A percentile compares a stretch with the other conserved stretches of the same genome.
phyloP scores from a whole-genome alignment of 2,113 vertebrate species.

The Grus americana region DNA sequence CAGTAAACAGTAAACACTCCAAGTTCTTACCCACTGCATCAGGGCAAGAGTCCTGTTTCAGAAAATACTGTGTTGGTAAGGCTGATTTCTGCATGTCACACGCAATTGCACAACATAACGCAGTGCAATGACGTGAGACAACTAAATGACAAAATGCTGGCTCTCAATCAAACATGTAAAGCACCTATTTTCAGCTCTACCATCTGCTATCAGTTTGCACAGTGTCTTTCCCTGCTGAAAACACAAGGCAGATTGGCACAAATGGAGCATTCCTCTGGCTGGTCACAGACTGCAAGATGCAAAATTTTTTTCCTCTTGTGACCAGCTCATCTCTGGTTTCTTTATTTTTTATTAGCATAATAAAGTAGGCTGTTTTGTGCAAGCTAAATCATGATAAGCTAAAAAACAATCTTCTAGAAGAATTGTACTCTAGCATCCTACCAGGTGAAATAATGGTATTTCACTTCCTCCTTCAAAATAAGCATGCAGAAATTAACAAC shows the following conservation, averaged over 20 bases:
- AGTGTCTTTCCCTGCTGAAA: slow-evolving; percentile 52
- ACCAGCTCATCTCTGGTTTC: neutral
- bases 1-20: neutral
- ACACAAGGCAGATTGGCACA: slow-evolving; percentile 35
- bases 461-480: neutral
- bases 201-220: slow-evolving; percentile 52
- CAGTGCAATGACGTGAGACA: slow-evolving; percentile 6
- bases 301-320: neutral
- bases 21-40: neutral
- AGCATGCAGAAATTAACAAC: neutral
- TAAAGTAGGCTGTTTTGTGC: neutral
- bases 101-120: neutral
- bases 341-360: neutral
- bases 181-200: slow-evolving; percentile 42
- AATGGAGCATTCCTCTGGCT: slow-evolving; percentile 15
- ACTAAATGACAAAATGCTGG: slow-evolving; percentile 61
- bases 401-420: neutral
- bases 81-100: neutral
- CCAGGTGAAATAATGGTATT: neutral
- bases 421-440: neutral
- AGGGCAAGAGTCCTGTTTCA: neutral
- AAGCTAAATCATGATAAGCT: neutral
- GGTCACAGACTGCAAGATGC: neutral
- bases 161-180: slow-evolving; percentile 43
- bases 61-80: neutral